Base-by-base conservation (phyloP, 2,888 invertebrate genomes). In the Polyommatus icarus region DNA sequence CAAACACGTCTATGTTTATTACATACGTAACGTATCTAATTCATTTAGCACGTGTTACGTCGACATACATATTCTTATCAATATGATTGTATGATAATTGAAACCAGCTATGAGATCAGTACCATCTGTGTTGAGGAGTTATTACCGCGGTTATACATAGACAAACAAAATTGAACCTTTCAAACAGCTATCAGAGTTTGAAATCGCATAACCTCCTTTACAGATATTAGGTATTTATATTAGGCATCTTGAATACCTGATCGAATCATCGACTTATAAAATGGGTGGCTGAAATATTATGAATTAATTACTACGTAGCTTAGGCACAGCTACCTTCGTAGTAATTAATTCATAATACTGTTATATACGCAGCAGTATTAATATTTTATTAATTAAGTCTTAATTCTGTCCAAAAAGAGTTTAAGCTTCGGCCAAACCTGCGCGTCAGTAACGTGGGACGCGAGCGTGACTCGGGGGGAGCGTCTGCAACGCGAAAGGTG, bases 21-120 rank as follows among this genome's bases (percentile, higher is more conserved):
- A 54, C 54, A 75, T 75, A 75, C 29, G 24, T 75, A 75, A 50
- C 24, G 7, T 75, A 29, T 75, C 46, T 75, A 75, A 75, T 54
- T 29, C 15, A 29, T 24, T 75, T 75, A 75, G 75, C 75, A 50
- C 29, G 46, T 73, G 24, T 29, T 50, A 75, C 75, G 75, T 54
- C 54, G 15, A n/a, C 15, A 18, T 67, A 29, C 18, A 67, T 15
- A 15, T 67, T 67, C 67, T 32, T 67, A 67, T 67, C 67, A 67
- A 67, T 67, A 32, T 32, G 15, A 29, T 67, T 67, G 67, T 5
- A 67, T 67, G 29, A 67, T 67, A 67, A 67, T 67, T 67, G 32
- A 29, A 67, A 6, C 2, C 29, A 67, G 67, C 67, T 67, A 67
- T 29, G 29, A 67, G 29, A 67, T 67, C 29, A 67, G 67, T 67